These are phyloP conservation scores for Phoxinus phoxinus DNA, from an alignment of 2,113 vertebrate genomes.

Conservation along the genomic window DNA sequence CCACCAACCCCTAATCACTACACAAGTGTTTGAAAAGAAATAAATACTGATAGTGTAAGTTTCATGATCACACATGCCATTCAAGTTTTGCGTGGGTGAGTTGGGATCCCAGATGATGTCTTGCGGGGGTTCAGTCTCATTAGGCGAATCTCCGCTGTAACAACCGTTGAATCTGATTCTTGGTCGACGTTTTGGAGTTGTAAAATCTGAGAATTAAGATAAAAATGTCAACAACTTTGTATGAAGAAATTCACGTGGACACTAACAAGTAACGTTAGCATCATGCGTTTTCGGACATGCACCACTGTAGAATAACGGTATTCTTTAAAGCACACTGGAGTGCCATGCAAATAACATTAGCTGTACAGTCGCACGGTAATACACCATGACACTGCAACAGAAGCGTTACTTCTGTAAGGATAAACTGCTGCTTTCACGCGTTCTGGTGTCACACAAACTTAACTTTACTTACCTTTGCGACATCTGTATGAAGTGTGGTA, in stretches of 20 bases:
- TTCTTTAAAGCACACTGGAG: not conserved
- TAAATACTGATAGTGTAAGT: not conserved
- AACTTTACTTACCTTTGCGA: slow-evolving; percentile 61
- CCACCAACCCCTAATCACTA: not conserved
- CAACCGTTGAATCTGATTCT: slow-evolving; percentile 47
- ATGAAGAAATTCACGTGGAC: not conserved
- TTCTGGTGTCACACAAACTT: not conserved
- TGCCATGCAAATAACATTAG: not conserved
- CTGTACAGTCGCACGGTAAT: not conserved
- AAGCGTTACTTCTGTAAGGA: not conserved
- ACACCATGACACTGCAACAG: not conserved
- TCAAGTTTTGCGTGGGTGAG: slow-evolving; percentile 65
- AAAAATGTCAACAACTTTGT: not conserved
- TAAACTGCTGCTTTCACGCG: not conserved
- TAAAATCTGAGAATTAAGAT: slow-evolving; percentile 60
- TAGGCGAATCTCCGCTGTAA: slow-evolving; percentile 68
- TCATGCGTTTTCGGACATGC: too few species aligned
- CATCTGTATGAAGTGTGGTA: not conserved
- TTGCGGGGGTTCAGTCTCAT: slow-evolving; percentile 69
- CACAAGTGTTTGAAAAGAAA: not conserved
- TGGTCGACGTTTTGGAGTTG: slow-evolving; percentile 65
- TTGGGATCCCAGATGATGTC: slow-evolving; percentile 78
- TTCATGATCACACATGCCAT: slow-evolving; percentile 52
- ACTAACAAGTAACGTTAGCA: not conserved
- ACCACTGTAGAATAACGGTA: not conserved